Conservation (phyloP, 2,797 vertebrate genomes). For the Florisuga fusca region DNA sequence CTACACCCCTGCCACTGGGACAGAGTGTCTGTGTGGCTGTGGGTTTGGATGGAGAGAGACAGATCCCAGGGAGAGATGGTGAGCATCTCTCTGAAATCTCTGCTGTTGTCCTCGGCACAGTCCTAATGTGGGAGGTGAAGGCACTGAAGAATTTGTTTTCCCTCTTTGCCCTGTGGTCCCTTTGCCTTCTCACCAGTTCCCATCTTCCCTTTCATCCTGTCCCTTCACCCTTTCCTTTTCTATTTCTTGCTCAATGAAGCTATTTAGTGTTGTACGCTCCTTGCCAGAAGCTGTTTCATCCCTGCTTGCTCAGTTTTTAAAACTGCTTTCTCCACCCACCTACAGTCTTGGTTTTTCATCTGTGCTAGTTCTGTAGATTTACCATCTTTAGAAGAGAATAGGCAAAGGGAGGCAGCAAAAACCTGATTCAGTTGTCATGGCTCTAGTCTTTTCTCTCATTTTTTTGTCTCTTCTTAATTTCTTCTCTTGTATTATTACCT, state of each 20-base stretch:
- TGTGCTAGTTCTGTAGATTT: not conserved
- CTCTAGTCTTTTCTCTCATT: not conserved
- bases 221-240: not conserved
- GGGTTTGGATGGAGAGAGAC: not conserved
- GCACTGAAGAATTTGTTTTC: not conserved
- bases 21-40: not conserved
- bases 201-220: not conserved
- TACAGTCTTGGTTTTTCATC: slow-evolving; percentile 10
- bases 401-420: not conserved
- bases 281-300: slow-evolving; percentile 53
- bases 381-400: not conserved
- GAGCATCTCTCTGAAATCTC: not conserved
- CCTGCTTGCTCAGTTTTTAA: slow-evolving; percentile 47
- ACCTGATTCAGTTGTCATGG: not conserved
- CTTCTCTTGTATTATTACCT: not conserved
- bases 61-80: not conserved
- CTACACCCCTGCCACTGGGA: not conserved
- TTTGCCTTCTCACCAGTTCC: not conserved
- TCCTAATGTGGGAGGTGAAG: not conserved
- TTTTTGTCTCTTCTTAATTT: not conserved
- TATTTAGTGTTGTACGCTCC: slow-evolving; percentile 2
- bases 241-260: slow-evolving; percentile 11
- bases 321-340: slow-evolving; percentile 36
- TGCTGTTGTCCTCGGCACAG: not conserved
- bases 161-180: not conserved